Evolutionary conservation across 1,140 invertebrate genomes (phyloP).

Genomic region (Lethrus apterus): DNA sequence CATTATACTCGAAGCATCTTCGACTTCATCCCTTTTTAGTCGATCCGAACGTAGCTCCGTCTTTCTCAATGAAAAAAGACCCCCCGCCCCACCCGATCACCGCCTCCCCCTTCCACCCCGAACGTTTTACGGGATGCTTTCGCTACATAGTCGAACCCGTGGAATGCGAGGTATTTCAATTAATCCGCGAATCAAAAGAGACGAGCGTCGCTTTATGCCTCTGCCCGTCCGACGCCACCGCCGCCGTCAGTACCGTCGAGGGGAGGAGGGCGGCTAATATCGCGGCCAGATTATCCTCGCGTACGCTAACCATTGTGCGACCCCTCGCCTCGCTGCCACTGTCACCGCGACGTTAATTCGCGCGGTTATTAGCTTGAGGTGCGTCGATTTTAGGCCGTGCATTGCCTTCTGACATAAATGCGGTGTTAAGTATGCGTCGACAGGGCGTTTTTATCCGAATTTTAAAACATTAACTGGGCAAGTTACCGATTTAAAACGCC

Average conservation of each 20-base stretch:
- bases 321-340: slow-evolving; percentile 9
- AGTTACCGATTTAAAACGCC: too few species aligned
- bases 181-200: slow-evolving; percentile 41
- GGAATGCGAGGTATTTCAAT: slow-evolving; percentile 41
- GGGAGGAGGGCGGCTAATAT: slow-evolving; percentile 17
- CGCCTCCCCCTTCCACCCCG: neutral
- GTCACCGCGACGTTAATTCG: too few species aligned
- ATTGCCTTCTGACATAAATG: too few species aligned
- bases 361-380: too few species aligned
- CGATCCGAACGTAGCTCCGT: neutral
- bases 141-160: slow-evolving; percentile 24
- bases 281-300: slow-evolving; percentile 21
- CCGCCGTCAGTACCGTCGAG: slow-evolving; percentile 9
- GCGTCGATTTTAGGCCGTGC: too few species aligned
- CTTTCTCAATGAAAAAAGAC: slow-evolving; percentile 1
- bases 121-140: neutral
- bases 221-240: slow-evolving; percentile 21
- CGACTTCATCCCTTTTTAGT: slow-evolving; percentile 6
- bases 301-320: slow-evolving; percentile 6
- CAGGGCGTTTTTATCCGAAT: too few species aligned
- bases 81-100: neutral
- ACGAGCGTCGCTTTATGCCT: slow-evolving; percentile 37
- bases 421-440: too few species aligned
- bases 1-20: slow-evolving; percentile 1
- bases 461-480: too few species aligned